These are phyloP conservation scores for Dromiciops gliroides DNA, from an alignment of 2,113 vertebrate species.

Conservation along the genomic window DNA sequence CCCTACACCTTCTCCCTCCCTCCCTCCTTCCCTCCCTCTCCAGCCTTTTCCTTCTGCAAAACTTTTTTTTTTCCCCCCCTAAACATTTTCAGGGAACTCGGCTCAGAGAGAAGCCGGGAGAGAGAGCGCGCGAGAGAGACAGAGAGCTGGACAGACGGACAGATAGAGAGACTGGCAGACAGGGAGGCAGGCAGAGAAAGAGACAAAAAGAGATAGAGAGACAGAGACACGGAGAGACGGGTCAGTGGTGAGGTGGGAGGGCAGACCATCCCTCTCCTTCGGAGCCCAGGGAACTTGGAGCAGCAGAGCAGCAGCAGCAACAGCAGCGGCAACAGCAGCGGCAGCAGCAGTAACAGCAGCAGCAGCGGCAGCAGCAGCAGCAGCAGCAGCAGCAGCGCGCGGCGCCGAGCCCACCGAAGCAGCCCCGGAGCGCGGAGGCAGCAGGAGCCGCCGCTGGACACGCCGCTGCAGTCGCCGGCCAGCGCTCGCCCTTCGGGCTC, in stretches of 20 bases:
- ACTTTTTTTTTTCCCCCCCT: constrained; percentile 50
- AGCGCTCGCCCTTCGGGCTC: background rate
- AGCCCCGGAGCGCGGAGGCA: constrained; percentile 40
- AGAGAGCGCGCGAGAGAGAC: constrained; percentile 49
- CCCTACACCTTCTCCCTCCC: background rate
- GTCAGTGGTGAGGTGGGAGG: constrained; percentile 63
- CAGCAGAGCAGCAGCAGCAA: too few species aligned
- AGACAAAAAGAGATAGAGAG: background rate
- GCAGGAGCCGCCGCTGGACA: constrained; percentile 54
- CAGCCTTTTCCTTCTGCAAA: constrained; percentile 77
- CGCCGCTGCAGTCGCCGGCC: constrained; percentile 13
- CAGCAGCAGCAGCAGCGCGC: constrained; percentile 51
- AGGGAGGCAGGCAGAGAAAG: background rate
- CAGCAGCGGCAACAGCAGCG: too few species aligned
- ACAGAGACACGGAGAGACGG: background rate
- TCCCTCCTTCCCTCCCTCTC: constrained; percentile 57
- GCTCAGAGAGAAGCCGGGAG: constrained; percentile 70
- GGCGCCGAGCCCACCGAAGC: constrained; percentile 48
- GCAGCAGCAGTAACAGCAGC: too few species aligned
- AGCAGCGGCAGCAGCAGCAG: too few species aligned
- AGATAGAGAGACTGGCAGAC: too few species aligned
- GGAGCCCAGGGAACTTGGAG: background rate
- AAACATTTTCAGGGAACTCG: constrained; percentile 64
- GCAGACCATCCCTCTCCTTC: constrained; percentile 33
- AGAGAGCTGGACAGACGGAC: too few species aligned